Percentiles rank a stretch among this genome's conserved stretches.
phyloP scores from a whole-genome alignment of 2,797 vertebrate species.

The Lacerta viridis region DNA sequence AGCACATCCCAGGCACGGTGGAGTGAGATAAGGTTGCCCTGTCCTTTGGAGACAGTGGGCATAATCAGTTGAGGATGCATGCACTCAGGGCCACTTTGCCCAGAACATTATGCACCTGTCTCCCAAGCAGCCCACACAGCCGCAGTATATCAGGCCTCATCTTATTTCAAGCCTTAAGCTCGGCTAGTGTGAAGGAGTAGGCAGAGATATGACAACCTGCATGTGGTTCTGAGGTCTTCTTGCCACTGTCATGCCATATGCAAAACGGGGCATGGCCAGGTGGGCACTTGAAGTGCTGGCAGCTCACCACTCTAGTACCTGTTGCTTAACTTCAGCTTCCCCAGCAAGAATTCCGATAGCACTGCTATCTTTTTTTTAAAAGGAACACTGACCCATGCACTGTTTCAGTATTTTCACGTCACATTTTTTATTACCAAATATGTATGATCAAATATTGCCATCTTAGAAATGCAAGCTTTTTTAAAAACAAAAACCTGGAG shows the following conservation, averaged over 20 bases:
- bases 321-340: background rate
- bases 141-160: background rate
- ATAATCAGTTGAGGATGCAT: background rate
- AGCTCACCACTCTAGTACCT: no score
- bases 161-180: background rate
- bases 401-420: conserved; percentile 11
- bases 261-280: background rate
- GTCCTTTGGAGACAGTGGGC: background rate
- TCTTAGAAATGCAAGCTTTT: conserved; percentile 37
- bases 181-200: background rate
- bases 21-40: conserved; percentile 15
- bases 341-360: background rate
- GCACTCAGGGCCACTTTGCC: background rate
- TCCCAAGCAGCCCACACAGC: background rate
- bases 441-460: conserved; percentile 25
- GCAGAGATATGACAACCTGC: background rate
- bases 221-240: background rate
- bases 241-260: background rate
- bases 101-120: background rate
- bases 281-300: background rate
- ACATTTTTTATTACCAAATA: conserved; percentile 8
- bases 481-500: background rate
- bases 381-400: background rate
- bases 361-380: background rate
- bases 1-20: conserved; percentile 60